Evolutionary conservation across 2,797 vertebrate genomes (phyloP).

Genomic region (Florisuga fusca): DNA sequence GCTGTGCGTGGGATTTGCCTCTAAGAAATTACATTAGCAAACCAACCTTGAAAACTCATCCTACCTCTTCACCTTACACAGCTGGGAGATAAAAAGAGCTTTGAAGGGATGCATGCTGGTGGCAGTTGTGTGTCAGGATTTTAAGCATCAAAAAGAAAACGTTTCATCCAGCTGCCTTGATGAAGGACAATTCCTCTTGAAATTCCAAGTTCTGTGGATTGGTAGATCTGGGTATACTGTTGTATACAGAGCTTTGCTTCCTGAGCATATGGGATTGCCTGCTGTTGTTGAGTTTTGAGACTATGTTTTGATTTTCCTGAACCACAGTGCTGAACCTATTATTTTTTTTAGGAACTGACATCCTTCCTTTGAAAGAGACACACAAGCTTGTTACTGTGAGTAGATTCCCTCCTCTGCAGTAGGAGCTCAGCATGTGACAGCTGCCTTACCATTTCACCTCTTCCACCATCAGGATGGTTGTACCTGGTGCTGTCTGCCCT

Average conservation of each 20-base stretch:
- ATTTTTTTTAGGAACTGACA: not conserved
- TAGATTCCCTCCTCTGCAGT: not conserved
- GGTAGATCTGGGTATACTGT: not conserved
- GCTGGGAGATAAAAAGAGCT: not conserved
- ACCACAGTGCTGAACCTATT: not conserved
- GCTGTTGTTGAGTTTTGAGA: not conserved
- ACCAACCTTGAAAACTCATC: not conserved
- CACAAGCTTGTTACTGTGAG: not conserved
- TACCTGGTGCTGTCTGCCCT: not conserved
- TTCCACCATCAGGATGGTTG: not conserved
- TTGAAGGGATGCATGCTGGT: not conserved
- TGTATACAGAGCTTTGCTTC: not conserved
- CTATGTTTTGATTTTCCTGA: not conserved
- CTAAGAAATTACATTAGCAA: not conserved
- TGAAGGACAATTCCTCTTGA: not conserved
- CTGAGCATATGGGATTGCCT: not conserved
- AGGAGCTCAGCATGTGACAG: not conserved
- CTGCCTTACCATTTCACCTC: not conserved
- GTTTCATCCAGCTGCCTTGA: not conserved
- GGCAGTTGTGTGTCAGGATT: not conserved
- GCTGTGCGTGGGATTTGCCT: not conserved
- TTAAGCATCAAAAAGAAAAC: not conserved
- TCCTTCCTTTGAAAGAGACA: not conserved
- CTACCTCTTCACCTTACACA: not conserved
- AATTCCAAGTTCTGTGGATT: not conserved